Conservation (phyloP, 2,888 invertebrate species). For the Drosophila mettleri region DNA sequence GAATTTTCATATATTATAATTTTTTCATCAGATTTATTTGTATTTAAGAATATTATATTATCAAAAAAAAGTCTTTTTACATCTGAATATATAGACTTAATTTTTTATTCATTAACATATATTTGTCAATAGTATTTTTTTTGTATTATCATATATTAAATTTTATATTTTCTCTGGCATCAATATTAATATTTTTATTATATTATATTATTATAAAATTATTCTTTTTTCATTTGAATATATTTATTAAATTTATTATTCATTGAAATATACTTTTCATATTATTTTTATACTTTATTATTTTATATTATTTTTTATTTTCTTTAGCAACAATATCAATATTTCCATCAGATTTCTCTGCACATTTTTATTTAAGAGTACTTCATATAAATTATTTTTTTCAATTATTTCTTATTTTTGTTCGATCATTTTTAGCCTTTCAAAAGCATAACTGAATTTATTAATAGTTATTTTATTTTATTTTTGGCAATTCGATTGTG, state of each 20-base stretch:
- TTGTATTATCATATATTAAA: no score
- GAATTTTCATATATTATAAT: no score
- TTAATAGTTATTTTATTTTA: neutral
- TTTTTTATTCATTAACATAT: no score
- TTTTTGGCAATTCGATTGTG: constrained; percentile 11
- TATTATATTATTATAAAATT: no score
- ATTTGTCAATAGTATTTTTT: no score
- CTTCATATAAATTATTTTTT: neutral
- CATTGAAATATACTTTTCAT: neutral
- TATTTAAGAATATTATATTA: no score
- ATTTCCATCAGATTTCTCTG: neutral
- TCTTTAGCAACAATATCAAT: neutral
- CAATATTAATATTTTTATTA: no score
- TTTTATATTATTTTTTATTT: neutral
- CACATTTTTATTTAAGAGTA: neutral
- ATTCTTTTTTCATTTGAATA: neutral
- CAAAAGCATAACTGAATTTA: neutral
- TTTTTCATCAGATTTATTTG: no score
- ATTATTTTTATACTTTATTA: neutral
- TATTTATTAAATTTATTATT: neutral
- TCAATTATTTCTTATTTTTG: neutral
- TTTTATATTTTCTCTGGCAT: no score
- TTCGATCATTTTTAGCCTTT: neutral
- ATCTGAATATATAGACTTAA: no score
- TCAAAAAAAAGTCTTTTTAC: no score